Conservation (phyloP, 2,888 invertebrate species). For the Rhopalosiphum nymphaeae region DNA sequence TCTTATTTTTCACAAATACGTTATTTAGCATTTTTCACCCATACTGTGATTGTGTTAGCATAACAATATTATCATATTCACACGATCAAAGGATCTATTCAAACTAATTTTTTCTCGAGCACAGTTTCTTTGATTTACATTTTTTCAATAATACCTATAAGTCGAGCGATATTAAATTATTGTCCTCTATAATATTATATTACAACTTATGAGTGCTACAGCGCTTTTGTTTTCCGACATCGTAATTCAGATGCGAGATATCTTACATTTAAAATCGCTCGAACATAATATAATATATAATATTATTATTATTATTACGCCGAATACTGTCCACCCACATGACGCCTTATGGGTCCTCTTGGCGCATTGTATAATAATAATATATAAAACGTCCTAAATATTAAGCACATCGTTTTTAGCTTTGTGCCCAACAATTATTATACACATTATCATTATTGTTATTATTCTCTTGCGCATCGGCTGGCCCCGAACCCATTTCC, state of each 20-base stretch:
- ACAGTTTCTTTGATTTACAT: not conserved
- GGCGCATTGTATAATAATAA: not conserved
- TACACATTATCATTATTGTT: not conserved
- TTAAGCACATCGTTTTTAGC: not conserved
- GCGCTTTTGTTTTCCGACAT: not conserved
- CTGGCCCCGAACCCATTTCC: conserved; percentile 12
- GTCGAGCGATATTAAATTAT: not conserved
- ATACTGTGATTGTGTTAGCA: not conserved
- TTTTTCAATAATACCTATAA: not conserved
- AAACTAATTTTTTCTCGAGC: not conserved
- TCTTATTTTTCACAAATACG: not conserved
- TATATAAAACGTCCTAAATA: not conserved
- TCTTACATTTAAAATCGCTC: not conserved
- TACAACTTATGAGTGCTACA: not conserved
- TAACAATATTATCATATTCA: not conserved
- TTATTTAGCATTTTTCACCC: not conserved
- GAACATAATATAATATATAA: not conserved
- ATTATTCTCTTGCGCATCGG: not conserved
- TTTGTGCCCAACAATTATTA: conserved; percentile 11
- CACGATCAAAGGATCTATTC: not conserved
- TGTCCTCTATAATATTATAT: not conserved
- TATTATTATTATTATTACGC: not conserved
- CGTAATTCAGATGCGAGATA: not conserved
- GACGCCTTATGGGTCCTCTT: not conserved
- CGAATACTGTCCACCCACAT: not conserved